phyloP scores from a whole-genome alignment of 2,888 invertebrate genomes.

The Amphipoea oculea region DNA sequence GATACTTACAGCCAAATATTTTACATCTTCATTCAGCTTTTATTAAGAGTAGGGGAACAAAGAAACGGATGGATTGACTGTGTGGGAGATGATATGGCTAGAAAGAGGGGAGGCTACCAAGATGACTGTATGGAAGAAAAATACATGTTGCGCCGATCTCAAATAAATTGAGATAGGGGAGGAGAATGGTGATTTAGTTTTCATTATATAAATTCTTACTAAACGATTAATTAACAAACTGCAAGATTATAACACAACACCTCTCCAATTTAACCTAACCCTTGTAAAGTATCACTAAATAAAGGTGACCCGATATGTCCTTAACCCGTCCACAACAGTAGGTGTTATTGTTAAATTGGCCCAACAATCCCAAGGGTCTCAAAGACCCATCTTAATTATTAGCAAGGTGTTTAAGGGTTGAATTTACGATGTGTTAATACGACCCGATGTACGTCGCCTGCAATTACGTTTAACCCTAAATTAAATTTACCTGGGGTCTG shows the following conservation, averaged over 20 bases:
- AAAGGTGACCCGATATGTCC: slow-evolving; percentile 76
- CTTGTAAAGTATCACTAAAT: slow-evolving; percentile 76
- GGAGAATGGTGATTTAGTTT: not conserved
- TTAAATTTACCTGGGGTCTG: slow-evolving; percentile 87
- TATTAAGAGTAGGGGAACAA: not conserved
- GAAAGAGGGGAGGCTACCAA: not conserved
- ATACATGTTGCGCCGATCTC: not conserved
- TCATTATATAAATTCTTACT: not conserved
- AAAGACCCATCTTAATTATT: slow-evolving; percentile 87
- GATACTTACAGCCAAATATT: not conserved
- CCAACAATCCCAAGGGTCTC: slow-evolving; percentile 78
- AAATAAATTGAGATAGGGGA: not conserved
- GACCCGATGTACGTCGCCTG: slow-evolving; percentile 82
- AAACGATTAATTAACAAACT: slow-evolving; percentile 11
- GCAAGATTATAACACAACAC: slow-evolving; percentile 46
- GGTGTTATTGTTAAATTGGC: slow-evolving; percentile 84
- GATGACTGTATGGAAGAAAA: not conserved
- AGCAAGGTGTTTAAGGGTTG: slow-evolving; percentile 88
- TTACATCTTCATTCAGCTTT: not conserved
- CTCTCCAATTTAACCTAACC: slow-evolving; percentile 62
- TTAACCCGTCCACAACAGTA: slow-evolving; percentile 76
- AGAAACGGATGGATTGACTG: not conserved
- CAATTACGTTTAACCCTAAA: slow-evolving; percentile 85
- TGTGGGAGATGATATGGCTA: not conserved
- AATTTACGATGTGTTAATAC: slow-evolving; percentile 89